Evolutionary conservation across 2,888 invertebrate genomes (phyloP).

Genomic region (Lasioglossum figueresi): DNA sequence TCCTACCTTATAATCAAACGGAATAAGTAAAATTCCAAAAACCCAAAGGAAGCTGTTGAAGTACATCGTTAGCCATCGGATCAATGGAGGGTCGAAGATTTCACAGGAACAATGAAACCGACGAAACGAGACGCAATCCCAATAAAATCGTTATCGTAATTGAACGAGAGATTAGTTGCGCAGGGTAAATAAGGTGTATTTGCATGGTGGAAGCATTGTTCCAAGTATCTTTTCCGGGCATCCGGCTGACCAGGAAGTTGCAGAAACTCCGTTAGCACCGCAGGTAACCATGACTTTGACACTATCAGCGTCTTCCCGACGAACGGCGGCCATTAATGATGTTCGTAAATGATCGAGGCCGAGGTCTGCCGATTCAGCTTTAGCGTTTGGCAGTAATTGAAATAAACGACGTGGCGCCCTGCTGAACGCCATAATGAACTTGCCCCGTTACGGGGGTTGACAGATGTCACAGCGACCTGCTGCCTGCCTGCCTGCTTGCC

Average conservation of each 20-base stretch:
- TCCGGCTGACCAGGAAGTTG: background rate
- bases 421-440: conserved; percentile 73
- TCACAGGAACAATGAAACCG: background rate
- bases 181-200: background rate
- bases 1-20: background rate
- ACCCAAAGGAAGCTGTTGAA: no score
- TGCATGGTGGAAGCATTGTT: background rate
- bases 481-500: conserved; percentile 29
- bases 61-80: background rate
- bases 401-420: conserved; percentile 71
- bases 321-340: conserved; percentile 58
- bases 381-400: conserved; percentile 73
- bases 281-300: conserved; percentile 16
- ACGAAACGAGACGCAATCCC: background rate
- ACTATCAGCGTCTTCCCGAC: conserved; percentile 30
- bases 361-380: conserved; percentile 70
- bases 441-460: conserved; percentile 69
- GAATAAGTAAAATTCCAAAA: no score
- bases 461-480: conserved; percentile 72
- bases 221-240: background rate
- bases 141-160: background rate
- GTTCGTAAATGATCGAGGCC: conserved; percentile 63
- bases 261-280: conserved; percentile 1
- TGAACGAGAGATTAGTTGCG: background rate
- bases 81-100: background rate